phyloP scores from a whole-genome alignment of 2,113 vertebrate genomes.

The Thomomys bottae region DNA sequence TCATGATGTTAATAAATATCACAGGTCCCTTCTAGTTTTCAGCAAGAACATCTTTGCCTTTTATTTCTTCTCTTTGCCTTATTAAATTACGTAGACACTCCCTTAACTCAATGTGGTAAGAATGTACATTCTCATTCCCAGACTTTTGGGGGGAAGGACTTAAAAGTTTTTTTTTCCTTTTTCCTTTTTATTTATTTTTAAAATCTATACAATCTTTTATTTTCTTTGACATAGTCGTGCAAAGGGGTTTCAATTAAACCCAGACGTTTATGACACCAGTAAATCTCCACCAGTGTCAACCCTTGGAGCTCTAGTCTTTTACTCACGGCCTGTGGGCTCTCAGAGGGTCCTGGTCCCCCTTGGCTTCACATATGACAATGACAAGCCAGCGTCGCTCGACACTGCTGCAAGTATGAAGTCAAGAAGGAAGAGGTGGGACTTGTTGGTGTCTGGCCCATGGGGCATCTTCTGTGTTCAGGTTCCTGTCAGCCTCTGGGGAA shows the following conservation, averaged over 20 bases:
- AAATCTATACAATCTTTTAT: background rate
- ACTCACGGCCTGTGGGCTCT: too few species aligned
- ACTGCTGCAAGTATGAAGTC: fast-evolving
- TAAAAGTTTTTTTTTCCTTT: too few species aligned
- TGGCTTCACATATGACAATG: background rate
- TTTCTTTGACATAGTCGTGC: too few species aligned
- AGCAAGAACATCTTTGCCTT: background rate
- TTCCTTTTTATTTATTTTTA: too few species aligned
- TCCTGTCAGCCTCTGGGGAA: conserved; percentile 32
- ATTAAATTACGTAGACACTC: background rate
- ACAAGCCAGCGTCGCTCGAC: fast-evolving
- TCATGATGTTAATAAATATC: background rate
- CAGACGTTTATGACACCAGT: too few species aligned
- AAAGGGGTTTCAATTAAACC: too few species aligned
- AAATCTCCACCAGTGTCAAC: too few species aligned
- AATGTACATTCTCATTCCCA: background rate
- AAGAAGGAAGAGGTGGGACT: background rate
- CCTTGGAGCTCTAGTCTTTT: too few species aligned
- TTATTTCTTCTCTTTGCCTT: background rate
- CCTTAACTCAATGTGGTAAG: background rate
- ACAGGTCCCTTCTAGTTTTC: background rate
- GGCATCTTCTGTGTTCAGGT: background rate
- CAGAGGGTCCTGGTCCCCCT: background rate
- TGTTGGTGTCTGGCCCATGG: fast-evolving
- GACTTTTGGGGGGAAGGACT: background rate